Evolutionary conservation across 2,888 invertebrate species (phyloP).

Genomic region (Cantharis lateralis): DNA sequence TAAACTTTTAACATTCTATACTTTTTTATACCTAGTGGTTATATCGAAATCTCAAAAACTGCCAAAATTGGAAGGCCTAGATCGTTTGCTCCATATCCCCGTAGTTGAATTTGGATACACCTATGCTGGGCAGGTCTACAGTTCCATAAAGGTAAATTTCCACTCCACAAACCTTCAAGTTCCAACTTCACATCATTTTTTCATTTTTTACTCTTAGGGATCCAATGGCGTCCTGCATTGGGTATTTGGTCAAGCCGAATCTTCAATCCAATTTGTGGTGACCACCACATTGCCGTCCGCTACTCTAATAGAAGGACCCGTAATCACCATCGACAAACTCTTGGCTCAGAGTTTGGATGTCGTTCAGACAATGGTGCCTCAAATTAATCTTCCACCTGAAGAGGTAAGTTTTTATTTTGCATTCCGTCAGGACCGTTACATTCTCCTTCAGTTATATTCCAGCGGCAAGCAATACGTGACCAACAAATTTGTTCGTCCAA

Average conservation of each 20-base stretch:
- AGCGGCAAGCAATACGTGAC: constrained; percentile 79
- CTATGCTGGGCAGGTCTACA: constrained; percentile 76
- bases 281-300: constrained; percentile 77
- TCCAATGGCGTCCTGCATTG: constrained; percentile 75
- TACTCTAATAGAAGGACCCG: constrained; percentile 72
- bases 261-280: constrained; percentile 71
- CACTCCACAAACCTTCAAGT: not conserved
- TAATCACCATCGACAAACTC: constrained; percentile 73
- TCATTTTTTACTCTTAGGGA: constrained; percentile 55
- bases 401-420: constrained; percentile 65
- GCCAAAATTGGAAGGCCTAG: constrained; percentile 70
- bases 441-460: constrained; percentile 69
- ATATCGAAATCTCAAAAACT: constrained; percentile 53
- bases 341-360: constrained; percentile 84
- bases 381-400: constrained; percentile 82
- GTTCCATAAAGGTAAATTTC: constrained; percentile 71
- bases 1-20: too few relatives aligned
- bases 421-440: not conserved
- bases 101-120: constrained; percentile 79
- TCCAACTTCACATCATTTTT: not conserved
- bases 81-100: constrained; percentile 77
- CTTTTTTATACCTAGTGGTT: constrained; percentile 7
- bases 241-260: constrained; percentile 77
- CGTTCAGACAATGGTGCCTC: constrained; percentile 82
- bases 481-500: constrained; percentile 66